Evolutionary conservation across 1,140 invertebrate genomes (phyloP).

Genomic region (Brachionus calyciflorus): DNA sequence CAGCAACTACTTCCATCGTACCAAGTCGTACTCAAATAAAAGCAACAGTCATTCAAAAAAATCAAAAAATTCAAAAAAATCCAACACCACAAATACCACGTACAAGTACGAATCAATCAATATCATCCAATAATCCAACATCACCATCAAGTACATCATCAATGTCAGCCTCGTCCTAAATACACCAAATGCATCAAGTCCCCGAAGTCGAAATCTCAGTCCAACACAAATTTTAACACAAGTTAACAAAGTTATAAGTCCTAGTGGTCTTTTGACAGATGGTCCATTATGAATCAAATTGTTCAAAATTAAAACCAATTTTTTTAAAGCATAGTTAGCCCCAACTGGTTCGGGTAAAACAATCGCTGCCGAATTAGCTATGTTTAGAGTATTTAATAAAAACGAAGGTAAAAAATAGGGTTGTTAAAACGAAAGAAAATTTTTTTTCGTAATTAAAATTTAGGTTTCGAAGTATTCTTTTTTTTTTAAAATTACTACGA

Average conservation of each 20-base stretch:
- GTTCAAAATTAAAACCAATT: no score
- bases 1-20: conserved; percentile 30
- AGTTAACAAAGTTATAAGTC: not conserved
- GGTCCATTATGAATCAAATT: no score
- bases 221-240: not conserved
- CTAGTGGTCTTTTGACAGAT: not conserved
- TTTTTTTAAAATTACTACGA: no score
- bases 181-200: conserved; percentile 17
- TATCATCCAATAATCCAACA: not conserved
- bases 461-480: no score
- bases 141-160: conserved; percentile 2
- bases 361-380: no score
- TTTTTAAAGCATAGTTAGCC: no score
- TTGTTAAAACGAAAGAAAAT: no score
- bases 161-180: not conserved
- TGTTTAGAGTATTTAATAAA: no score
- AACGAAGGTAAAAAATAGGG: no score
- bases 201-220: not conserved
- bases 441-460: no score
- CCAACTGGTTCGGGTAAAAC: no score
- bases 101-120: conserved; percentile 7
- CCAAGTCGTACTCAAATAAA: conserved; percentile 5
- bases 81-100: not conserved
- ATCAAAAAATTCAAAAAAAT: not conserved
- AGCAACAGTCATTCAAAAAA: conserved; percentile 6